Conservation (phyloP, 2,113 vertebrate species). For the Oriolus oriolus region DNA sequence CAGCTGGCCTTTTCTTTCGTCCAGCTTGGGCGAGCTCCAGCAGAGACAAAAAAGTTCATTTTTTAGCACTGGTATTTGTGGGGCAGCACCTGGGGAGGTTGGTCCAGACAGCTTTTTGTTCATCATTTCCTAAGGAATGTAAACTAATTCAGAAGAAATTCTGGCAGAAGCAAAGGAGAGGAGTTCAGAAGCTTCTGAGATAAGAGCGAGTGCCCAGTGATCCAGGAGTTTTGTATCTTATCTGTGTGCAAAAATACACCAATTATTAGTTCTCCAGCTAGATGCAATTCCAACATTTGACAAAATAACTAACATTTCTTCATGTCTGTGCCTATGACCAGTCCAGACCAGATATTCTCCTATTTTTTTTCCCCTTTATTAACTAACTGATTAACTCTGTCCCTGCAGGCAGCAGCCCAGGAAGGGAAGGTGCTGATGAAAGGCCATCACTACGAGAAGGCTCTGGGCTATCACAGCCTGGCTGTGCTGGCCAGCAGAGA, state of each 20-base stretch:
- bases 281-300: neutral
- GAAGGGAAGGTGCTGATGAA: slow-evolving; percentile 74
- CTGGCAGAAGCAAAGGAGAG: neutral
- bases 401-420: slow-evolving; percentile 76
- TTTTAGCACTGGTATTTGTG: neutral
- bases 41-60: neutral
- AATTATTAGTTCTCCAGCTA: neutral
- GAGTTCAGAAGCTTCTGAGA: neutral
- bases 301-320: neutral
- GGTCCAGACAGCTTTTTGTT: neutral
- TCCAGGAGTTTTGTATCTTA: neutral
- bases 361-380: neutral
- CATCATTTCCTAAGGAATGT: neutral
- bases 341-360: neutral
- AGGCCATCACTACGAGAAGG: slow-evolving; percentile 59
- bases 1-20: neutral
- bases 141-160: neutral
- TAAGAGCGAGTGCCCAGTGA: neutral
- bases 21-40: neutral
- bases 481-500: slow-evolving; percentile 68
- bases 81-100: neutral
- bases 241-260: neutral
- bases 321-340: neutral
- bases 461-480: slow-evolving; percentile 79
- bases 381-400: neutral